These are phyloP conservation scores for Falco naumanni DNA, from an alignment of 2,797 vertebrate genomes.

Conservation along the genomic window DNA sequence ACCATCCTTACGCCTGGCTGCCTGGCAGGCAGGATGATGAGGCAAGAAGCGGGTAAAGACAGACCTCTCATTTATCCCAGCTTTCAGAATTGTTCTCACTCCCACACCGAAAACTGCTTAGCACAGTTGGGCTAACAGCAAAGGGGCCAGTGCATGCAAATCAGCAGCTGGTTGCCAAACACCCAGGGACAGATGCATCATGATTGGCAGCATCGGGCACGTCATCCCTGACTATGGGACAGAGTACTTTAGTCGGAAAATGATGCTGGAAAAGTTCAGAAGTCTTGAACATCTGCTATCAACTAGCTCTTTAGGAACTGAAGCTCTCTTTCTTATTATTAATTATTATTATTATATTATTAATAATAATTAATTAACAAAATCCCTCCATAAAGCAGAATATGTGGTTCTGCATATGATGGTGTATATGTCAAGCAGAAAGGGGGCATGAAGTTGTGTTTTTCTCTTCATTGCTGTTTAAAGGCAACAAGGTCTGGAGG, in stretches of 20 bases:
- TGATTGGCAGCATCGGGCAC: neutral
- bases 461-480: neutral
- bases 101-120: neutral
- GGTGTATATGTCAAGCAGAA: neutral
- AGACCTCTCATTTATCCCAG: neutral
- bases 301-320: neutral
- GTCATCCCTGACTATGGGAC: neutral
- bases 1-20: neutral
- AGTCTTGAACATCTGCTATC: neutral
- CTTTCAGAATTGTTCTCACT: constrained; percentile 27
- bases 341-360: neutral
- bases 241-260: neutral
- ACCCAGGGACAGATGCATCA: neutral
- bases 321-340: neutral
- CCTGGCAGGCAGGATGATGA: neutral
- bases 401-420: neutral
- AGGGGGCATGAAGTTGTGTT: neutral
- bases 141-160: neutral
- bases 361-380: neutral
- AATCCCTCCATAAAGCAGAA: neutral
- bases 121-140: constrained; percentile 10
- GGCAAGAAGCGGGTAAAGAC: neutral
- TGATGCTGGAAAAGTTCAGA: neutral
- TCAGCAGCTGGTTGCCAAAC: constrained; percentile 34
- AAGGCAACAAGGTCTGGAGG: neutral